Conservation (phyloP, 2,113 vertebrate species). For the Rhizomys pruinosus region DNA sequence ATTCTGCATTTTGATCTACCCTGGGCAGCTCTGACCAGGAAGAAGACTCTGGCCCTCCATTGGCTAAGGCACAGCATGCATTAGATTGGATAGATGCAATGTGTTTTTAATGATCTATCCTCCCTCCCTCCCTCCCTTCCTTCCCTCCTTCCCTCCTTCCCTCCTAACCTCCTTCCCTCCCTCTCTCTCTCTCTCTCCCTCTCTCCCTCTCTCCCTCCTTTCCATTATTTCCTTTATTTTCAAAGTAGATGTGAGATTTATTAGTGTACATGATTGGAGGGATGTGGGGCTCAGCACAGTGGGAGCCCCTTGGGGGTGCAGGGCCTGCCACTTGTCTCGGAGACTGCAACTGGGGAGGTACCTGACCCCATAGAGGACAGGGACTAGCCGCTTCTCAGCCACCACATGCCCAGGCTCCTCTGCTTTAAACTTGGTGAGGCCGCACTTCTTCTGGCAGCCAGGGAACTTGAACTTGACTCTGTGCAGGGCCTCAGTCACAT, state of each 20-base stretch:
- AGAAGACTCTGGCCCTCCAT: not conserved
- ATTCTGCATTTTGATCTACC: not conserved
- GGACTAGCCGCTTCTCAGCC: constrained; percentile 91
- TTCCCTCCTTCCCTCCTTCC: too few relatives aligned
- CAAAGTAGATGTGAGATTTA: constrained; percentile 82
- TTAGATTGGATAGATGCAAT: not conserved
- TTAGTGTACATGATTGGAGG: constrained; percentile 72
- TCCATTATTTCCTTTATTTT: too few relatives aligned
- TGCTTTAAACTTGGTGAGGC: constrained; percentile 94
- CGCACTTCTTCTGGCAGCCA: constrained; percentile 94
- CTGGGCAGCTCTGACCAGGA: not conserved
- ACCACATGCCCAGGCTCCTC: constrained; percentile 92
- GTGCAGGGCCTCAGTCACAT: constrained; percentile 91
- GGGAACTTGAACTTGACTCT: constrained; percentile 96
- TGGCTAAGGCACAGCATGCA: not conserved
- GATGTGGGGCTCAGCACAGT: not conserved
- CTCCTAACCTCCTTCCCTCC: too few relatives aligned
- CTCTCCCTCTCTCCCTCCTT: not conserved
- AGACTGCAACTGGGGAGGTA: constrained; percentile 92
- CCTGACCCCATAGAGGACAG: constrained; percentile 93
- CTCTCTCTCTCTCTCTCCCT: too few relatives aligned
- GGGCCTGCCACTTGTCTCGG: constrained; percentile 88
- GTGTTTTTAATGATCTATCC: too few relatives aligned
- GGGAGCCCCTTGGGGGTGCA: constrained; percentile 84
- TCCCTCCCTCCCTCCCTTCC: too few relatives aligned